A percentile compares a stretch with the other conserved stretches of the same genome.
These are phyloP conservation scores for Hepsetus odoe DNA, from an alignment of 2,113 vertebrate genomes.

Conservation along the genomic window DNA sequence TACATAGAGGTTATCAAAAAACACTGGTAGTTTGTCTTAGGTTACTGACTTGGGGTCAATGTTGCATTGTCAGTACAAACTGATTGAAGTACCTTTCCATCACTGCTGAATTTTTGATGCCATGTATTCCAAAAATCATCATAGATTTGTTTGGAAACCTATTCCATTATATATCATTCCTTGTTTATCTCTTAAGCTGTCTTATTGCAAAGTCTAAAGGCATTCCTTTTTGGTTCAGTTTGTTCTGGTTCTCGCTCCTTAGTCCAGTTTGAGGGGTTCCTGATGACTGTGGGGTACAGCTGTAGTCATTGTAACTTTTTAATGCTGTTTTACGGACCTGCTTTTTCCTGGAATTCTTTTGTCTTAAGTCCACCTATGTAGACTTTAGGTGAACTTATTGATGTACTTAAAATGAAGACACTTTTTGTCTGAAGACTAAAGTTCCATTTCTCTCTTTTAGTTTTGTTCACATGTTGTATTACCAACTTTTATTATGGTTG, in stretches of 20 bases:
- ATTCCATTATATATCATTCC: slow-evolving; percentile 55
- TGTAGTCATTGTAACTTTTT: slow-evolving; percentile 32
- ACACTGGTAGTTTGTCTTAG: slow-evolving; percentile 12
- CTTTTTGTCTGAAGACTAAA: background rate
- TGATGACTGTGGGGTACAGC: slow-evolving; percentile 43
- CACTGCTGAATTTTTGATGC: slow-evolving; percentile 26
- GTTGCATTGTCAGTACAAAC: slow-evolving; percentile 43
- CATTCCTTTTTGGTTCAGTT: slow-evolving; percentile 54
- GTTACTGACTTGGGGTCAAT: slow-evolving; percentile 38
- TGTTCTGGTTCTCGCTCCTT: slow-evolving; percentile 38
- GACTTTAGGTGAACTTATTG: background rate
- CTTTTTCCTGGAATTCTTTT: slow-evolving; percentile 49
- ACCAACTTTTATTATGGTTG: no score
- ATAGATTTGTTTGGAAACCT: slow-evolving; percentile 6
- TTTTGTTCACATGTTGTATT: background rate
- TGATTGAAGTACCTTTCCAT: slow-evolving; percentile 34
- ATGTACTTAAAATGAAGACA: slow-evolving; percentile 8
- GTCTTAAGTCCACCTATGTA: background rate
- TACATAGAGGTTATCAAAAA: slow-evolving; percentile 23
- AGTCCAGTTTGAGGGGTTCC: slow-evolving; percentile 49
- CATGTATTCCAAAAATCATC: slow-evolving; percentile 27
- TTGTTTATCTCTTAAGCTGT: slow-evolving; percentile 37
- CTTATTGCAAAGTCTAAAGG: slow-evolving; percentile 46
- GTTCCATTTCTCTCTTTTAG: background rate
- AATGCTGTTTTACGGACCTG: slow-evolving; percentile 25